A percentile compares a stretch with the other conserved stretches of the same genome.
phyloP scores from a whole-genome alignment of 2,797 vertebrate species.

The Squalus acanthias region DNA sequence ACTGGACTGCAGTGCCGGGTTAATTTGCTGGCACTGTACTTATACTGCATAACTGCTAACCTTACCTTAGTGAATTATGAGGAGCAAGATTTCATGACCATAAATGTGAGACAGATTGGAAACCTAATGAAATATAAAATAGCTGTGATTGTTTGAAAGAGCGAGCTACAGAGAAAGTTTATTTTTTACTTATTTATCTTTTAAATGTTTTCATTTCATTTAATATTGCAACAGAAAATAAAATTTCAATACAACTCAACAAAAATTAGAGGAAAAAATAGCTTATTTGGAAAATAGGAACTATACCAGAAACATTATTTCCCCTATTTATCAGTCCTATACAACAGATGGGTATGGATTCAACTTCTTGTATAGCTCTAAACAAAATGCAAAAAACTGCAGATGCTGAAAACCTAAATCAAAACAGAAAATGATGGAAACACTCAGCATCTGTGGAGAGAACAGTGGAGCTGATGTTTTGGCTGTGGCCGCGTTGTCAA shows the following conservation, averaged over 20 bases:
- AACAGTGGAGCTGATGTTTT: neutral
- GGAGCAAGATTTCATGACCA: neutral
- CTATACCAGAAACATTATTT: neutral
- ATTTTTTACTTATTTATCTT: neutral
- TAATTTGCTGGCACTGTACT: neutral
- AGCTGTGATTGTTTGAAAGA: neutral
- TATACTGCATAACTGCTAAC: neutral
- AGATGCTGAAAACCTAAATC: neutral
- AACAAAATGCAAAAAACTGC: neutral
- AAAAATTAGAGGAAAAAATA: neutral
- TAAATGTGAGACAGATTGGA: neutral
- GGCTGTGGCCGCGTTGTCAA: neutral
- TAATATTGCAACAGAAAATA: neutral
- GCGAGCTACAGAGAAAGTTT: neutral
- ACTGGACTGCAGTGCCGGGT: neutral
- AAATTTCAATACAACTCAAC: neutral
- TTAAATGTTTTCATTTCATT: neutral
- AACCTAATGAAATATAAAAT: neutral
- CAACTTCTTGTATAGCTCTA: neutral
- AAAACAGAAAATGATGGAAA: neutral
- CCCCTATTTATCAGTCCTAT: neutral
- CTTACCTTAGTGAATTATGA: conserved; percentile 5
- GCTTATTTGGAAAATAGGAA: neutral
- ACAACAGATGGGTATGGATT: neutral
- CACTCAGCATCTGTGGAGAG: neutral